Percentiles rank a stretch among this genome's conserved stretches.
Conservation (phyloP, 2,888 invertebrate species). For the Oxyteleia sp. region DNA sequence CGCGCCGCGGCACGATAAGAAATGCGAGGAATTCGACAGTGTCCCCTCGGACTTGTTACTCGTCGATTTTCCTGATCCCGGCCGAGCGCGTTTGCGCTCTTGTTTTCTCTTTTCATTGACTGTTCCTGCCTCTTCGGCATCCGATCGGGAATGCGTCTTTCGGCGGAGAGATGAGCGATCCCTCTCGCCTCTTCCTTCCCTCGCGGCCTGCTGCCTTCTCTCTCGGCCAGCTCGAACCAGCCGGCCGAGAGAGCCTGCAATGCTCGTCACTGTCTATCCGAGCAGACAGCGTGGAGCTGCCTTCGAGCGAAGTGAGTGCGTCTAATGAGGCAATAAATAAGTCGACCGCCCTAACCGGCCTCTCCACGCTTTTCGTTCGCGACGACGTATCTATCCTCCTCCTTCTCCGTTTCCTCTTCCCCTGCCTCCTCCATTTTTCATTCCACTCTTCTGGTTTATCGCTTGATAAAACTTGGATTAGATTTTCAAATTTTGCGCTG, state of each 20-base stretch:
- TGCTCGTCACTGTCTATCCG: constrained; percentile 87
- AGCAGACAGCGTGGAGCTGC: constrained; percentile 87
- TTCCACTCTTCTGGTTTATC: constrained; percentile 47
- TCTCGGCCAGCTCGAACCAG: constrained; percentile 18
- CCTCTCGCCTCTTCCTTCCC: constrained; percentile 53
- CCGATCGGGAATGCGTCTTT: too few species aligned
- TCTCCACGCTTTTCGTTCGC: constrained; percentile 86
- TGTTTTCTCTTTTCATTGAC: constrained; percentile 57
- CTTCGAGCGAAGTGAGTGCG: constrained; percentile 87
- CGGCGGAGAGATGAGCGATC: too few species aligned
- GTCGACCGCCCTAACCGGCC: constrained; percentile 87
- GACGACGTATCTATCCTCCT: constrained; percentile 85
- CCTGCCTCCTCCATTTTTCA: constrained; percentile 53
- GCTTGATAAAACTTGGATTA: constrained; percentile 21
- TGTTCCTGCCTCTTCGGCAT: constrained; percentile 54
- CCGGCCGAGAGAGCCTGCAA: constrained; percentile 73
- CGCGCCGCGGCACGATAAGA: constrained; percentile 73
- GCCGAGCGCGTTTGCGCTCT: constrained; percentile 35
- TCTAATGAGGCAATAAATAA: constrained; percentile 88
- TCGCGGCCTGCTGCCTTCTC: constrained; percentile 53
- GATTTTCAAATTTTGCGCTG: constrained; percentile 38
- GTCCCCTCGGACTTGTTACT: constrained; percentile 65
- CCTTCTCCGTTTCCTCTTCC: constrained; percentile 76
- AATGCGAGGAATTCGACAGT: constrained; percentile 83
- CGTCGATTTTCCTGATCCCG: constrained; percentile 63